Percentiles rank a stretch among this genome's conserved stretches.
phyloP scores from a whole-genome alignment of 2,113 vertebrate genomes.

The Halichoerus grypus region DNA sequence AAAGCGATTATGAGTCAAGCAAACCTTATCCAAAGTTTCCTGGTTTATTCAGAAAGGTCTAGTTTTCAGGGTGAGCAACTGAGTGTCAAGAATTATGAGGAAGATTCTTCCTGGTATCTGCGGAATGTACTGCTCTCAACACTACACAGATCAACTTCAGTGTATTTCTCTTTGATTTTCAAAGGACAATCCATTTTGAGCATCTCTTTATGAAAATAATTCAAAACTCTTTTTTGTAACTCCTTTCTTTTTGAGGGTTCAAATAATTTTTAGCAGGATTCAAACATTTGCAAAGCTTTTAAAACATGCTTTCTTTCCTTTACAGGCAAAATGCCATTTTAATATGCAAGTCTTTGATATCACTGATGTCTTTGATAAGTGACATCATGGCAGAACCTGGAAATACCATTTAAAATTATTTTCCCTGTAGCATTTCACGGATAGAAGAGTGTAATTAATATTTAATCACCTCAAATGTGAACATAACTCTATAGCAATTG shows the following conservation, averaged over 20 bases:
- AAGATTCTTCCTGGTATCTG: background rate
- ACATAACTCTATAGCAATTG: background rate
- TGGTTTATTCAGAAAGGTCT: background rate
- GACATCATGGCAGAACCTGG: constrained; percentile 2
- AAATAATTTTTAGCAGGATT: constrained; percentile 44
- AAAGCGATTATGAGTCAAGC: background rate
- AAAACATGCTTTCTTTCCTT: constrained; percentile 10
- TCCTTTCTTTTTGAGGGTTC: constrained; percentile 57
- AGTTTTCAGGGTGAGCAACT: background rate
- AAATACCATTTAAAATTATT: constrained; percentile 22
- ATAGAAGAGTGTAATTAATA: constrained; percentile 18
- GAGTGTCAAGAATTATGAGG: background rate
- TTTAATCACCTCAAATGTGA: background rate
- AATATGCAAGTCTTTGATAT: constrained; percentile 47
- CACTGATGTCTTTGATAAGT: constrained; percentile 48
- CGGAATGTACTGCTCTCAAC: background rate
- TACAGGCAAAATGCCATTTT: constrained; percentile 50
- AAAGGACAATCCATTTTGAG: background rate
- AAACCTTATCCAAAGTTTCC: background rate
- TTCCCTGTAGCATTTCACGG: background rate
- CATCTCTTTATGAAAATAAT: background rate
- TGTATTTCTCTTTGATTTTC: constrained; percentile 38
- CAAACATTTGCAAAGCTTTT: constrained; percentile 44
- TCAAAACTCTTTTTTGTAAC: background rate
- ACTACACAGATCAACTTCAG: background rate